Base-by-base conservation (phyloP, 2,797 vertebrate genomes). In the Propithecus perrieri region DNA sequence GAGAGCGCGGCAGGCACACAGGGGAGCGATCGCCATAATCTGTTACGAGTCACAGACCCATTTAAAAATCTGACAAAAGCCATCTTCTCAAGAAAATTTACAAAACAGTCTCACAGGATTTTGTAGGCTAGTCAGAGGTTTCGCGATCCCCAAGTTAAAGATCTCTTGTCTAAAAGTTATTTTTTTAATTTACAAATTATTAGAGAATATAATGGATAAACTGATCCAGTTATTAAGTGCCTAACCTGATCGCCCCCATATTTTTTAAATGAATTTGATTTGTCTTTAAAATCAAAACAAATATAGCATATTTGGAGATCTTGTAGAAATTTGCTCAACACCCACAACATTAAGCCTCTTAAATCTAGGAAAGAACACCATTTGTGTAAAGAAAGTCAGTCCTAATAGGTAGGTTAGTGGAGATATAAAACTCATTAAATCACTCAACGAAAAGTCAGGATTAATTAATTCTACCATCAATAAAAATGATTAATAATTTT, bases 401-500 rank as follows among this genome's bases (percentile, higher is more conserved):
- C 10, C 41, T 15, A 95, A 38, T 59, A 17, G 4, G 1, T 53
- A 55, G 67, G 18, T 50, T 11, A 65, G 12, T 75, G 1, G 53
- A 63, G 15, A 78, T 13, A 75, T 4, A 87, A 59, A 75, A 81
- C 55, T 30, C 41, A 61, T 55, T 50, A 75, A 78, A 4, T 53
- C 35, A 4, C 63, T 78, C 43, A 79, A 26, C 12, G 61, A 43
- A 89, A 91, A 80, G 14, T 88, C 35, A 84, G 69, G n/a, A 85
- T 89, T 79, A 41, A n/a, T 88, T 71, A 75, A 46, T 84, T 85
- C 18, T 50, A 18, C 1, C 65, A 24, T 46, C 46, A 90, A 20
- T 79, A 43, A 91, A 93, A 91, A 71, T 83, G 8, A 17, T 57
- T 65, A 81, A 83, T 93, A 91, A 46, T 24, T 88, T 91, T 86